A percentile compares a stretch with the other conserved stretches of the same genome.
Evolutionary conservation across 2,888 invertebrate species (phyloP).

Genomic region (Tenthredo mesomela): DNA sequence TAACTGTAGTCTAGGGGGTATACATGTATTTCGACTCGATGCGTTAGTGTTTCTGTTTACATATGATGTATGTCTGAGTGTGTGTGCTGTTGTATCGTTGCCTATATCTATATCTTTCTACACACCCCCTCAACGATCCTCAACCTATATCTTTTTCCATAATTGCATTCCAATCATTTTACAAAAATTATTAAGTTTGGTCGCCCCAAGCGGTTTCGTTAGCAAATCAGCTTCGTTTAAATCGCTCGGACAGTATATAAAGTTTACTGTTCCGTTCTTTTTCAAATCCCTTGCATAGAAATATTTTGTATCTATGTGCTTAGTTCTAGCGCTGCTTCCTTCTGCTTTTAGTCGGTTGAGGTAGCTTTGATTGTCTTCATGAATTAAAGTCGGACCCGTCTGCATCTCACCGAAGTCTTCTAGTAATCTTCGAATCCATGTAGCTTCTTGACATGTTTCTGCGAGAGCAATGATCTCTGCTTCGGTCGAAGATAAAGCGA

Average conservation of each 20-base stretch:
- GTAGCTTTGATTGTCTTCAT: conserved; percentile 33
- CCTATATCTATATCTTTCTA: too few species aligned
- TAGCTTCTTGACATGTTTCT: background rate
- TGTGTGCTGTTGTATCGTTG: too few species aligned
- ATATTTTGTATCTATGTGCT: conserved; percentile 14
- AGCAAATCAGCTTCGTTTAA: conserved; percentile 43
- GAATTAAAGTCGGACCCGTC: background rate
- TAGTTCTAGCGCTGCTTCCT: background rate
- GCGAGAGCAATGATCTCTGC: conserved; percentile 5
- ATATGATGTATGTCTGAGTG: too few species aligned
- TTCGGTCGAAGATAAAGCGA: conserved; percentile 53
- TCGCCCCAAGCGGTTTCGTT: conserved; percentile 25
- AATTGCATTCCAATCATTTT: too few species aligned
- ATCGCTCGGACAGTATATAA: conserved; percentile 43
- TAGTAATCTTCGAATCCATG: conserved; percentile 2
- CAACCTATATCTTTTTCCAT: too few species aligned
- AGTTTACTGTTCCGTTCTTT: background rate
- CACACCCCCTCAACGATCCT: too few species aligned
- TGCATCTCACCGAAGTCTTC: background rate
- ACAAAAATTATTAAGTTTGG: background rate
- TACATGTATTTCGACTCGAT: too few species aligned
- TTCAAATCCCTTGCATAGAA: conserved; percentile 13
- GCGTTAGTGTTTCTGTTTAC: too few species aligned
- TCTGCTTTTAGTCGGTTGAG: background rate
- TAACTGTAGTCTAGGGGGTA: too few species aligned